phyloP scores from a whole-genome alignment of 1,140 invertebrate species.

The Dinoponera quadriceps region DNA sequence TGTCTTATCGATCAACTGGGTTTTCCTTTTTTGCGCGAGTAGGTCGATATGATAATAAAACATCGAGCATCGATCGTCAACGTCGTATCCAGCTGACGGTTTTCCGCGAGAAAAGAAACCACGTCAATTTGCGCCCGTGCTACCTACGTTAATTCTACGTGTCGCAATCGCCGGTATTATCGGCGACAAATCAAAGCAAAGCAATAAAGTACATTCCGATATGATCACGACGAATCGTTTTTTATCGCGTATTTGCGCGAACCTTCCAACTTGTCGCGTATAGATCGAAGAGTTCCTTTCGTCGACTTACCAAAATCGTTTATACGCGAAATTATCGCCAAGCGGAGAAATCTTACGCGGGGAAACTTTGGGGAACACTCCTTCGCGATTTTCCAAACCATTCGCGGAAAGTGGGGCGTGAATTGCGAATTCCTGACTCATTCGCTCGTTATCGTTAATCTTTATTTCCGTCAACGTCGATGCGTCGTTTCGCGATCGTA shows the following conservation, averaged over 20 bases:
- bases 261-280: slow-evolving; percentile 37
- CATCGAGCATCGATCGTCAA: slow-evolving; percentile 3
- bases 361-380: neutral
- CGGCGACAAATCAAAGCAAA: slow-evolving; percentile 24
- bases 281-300: slow-evolving; percentile 26
- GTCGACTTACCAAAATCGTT: neutral
- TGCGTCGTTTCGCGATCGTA: neutral
- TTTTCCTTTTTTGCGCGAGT: neutral
- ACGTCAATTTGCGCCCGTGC: neutral
- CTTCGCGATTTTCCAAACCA: neutral
- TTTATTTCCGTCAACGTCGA: neutral
- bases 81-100: neutral
- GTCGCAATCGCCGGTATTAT: slow-evolving; percentile 18
- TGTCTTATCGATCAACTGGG: neutral
- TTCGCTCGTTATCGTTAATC: neutral
- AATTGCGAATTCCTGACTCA: neutral
- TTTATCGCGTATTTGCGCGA: slow-evolving; percentile 20
- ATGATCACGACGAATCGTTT: slow-evolving; percentile 11
- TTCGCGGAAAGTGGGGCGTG: neutral
- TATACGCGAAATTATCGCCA: neutral
- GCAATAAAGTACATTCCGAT: slow-evolving; percentile 21
- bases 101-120: slow-evolving; percentile 6
- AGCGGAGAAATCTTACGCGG: too few species aligned
- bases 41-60: neutral
- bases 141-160: slow-evolving; percentile 29